Percentiles rank a stretch among this genome's conserved stretches.
These are phyloP conservation scores for Leptothorax acervorum DNA, from an alignment of 2,888 invertebrate species.

Conservation along the genomic window DNA sequence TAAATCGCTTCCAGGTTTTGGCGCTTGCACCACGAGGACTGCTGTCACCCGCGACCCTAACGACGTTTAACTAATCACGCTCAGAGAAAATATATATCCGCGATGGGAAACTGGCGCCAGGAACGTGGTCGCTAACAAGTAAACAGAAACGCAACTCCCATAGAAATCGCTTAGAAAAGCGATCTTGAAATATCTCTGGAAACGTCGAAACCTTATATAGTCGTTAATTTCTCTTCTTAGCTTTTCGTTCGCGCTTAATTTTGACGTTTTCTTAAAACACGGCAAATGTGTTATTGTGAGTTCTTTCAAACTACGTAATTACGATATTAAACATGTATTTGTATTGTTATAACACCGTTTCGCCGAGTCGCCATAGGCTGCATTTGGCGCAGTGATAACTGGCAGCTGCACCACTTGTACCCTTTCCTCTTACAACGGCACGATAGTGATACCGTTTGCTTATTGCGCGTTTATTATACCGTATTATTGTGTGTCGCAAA, in stretches of 20 bases:
- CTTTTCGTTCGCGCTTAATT: background rate
- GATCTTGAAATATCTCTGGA: background rate
- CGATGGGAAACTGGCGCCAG: constrained; percentile 75
- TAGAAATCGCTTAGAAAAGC: constrained; percentile 21
- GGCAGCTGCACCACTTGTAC: constrained; percentile 79
- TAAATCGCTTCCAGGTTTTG: constrained; percentile 83
- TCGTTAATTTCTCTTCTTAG: background rate
- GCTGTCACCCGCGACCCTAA: constrained; percentile 80
- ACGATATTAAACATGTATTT: constrained; percentile 69
- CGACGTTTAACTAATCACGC: constrained; percentile 84
- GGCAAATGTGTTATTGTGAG: background rate
- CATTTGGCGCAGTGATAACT: constrained; percentile 81
- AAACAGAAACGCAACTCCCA: constrained; percentile 50
- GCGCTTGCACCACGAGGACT: constrained; percentile 71
- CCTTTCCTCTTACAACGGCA: constrained; percentile 74
- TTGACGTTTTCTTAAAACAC: background rate
- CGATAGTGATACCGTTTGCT: constrained; percentile 70
- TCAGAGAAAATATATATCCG: constrained; percentile 80
- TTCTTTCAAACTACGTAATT: constrained; percentile 55
- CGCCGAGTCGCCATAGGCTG: constrained; percentile 64
- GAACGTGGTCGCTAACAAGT: constrained; percentile 62
- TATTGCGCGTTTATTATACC: constrained; percentile 18
- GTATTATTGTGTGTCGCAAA: background rate
- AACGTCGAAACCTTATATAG: background rate
- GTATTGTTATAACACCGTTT: constrained; percentile 65